Percentiles rank a stretch among this genome's conserved stretches.
These are phyloP conservation scores for Oophaga pumilio DNA, from an alignment of 2,113 vertebrate genomes.

Conservation along the genomic window DNA sequence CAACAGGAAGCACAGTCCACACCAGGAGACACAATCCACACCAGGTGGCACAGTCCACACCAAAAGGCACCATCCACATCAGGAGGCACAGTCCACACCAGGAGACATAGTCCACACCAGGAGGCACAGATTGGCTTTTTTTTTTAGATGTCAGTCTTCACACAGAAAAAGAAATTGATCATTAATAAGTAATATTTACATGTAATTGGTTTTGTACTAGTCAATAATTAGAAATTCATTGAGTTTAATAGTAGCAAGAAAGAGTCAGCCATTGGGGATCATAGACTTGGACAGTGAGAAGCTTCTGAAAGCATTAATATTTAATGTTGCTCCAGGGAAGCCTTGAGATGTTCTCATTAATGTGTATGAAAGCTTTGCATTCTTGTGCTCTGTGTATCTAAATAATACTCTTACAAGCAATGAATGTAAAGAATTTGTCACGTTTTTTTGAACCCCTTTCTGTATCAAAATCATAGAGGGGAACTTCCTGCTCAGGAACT, in stretches of 20 bases:
- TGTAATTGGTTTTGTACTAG: not conserved
- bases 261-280: not conserved
- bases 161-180: not conserved
- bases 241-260: not conserved
- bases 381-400: not conserved
- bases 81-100: no score
- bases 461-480: not conserved
- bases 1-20: no score
- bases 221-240: not conserved
- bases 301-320: slow-evolving; percentile 1
- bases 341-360: not conserved
- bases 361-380: not conserved
- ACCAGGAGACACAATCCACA: no score
- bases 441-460: not conserved
- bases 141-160: not conserved
- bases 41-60: no score
- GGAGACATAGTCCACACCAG: no score
- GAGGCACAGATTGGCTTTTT: no score
- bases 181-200: not conserved
- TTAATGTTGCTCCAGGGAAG: not conserved
- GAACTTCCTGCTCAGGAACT: not conserved
- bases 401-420: not conserved
- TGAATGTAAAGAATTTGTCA: not conserved
- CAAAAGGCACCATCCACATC: no score
- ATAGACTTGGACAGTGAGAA: not conserved